phyloP scores from a whole-genome alignment of 1,140 invertebrate genomes.

The Macrotrachela quadricornifera region DNA sequence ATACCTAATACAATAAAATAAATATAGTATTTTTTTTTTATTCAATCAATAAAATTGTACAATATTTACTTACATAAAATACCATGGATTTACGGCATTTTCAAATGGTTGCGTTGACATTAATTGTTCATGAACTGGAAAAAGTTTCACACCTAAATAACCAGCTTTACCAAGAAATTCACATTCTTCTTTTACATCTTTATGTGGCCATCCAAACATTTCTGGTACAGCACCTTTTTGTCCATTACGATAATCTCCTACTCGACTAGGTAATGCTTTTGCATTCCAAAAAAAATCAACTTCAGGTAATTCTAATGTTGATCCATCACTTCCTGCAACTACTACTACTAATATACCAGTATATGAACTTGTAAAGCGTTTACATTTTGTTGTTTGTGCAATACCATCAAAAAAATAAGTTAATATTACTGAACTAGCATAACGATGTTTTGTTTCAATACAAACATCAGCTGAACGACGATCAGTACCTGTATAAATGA shows the following conservation, averaged over 20 bases:
- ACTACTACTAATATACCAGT: background rate
- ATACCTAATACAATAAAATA: too few species aligned
- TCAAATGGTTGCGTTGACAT: constrained; percentile 7
- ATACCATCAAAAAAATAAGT: constrained; percentile 1
- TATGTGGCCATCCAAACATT: constrained; percentile 8
- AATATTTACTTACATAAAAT: too few species aligned
- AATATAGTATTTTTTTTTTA: too few species aligned
- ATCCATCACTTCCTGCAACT: constrained; percentile 1
- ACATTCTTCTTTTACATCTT: constrained; percentile 8
- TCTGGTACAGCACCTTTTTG: constrained; percentile 7
- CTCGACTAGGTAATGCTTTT: background rate
- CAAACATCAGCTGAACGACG: constrained; percentile 4
- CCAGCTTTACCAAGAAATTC: constrained; percentile 7
- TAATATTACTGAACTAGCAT: background rate
- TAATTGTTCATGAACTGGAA: constrained; percentile 9
- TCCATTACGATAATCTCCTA: constrained; percentile 6
- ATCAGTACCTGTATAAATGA: constrained; percentile 2
- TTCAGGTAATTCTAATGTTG: constrained; percentile 1
- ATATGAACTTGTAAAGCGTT: background rate
- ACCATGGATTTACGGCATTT: background rate
- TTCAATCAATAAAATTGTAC: too few species aligned
- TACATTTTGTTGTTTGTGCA: constrained; percentile 1
- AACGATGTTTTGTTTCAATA: constrained; percentile 1
- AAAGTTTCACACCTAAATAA: constrained; percentile 9
- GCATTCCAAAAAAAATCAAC: constrained; percentile 5